These are phyloP conservation scores for Terrapene triunguis DNA, from an alignment of 2,113 vertebrate species.

Conservation along the genomic window DNA sequence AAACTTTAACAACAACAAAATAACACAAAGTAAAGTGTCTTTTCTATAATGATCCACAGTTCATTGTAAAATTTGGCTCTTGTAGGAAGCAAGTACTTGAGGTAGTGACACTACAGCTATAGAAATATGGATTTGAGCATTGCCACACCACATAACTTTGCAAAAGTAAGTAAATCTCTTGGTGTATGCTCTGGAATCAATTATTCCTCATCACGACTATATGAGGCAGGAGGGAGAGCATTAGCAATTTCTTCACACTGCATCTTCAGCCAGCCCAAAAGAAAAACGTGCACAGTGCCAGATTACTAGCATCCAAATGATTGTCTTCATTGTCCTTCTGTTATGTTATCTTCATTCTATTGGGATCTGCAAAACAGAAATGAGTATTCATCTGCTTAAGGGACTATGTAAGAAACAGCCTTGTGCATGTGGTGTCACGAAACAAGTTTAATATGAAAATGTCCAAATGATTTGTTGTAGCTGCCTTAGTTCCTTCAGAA, in stretches of 20 bases:
- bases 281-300: neutral
- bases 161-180: conserved; percentile 52
- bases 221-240: conserved; percentile 1
- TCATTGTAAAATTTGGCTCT: neutral
- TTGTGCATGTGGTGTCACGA: neutral
- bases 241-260: neutral
- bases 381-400: conserved; percentile 31
- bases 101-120: fast-evolving
- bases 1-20: neutral
- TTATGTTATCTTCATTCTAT: conserved; percentile 65
- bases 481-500: neutral
- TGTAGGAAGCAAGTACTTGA: neutral
- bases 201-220: conserved; percentile 17
- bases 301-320: conserved; percentile 44
- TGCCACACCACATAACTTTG: neutral
- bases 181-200: neutral
- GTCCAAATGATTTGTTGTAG: conserved; percentile 15
- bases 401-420: conserved; percentile 7
- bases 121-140: conserved; percentile 4
- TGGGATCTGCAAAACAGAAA: conserved; percentile 77
- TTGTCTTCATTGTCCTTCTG: conserved; percentile 54
- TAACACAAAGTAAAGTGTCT: neutral
- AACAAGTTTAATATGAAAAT: neutral
- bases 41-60: neutral
- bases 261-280: neutral